Evolutionary conservation across 2,888 invertebrate genomes (phyloP), one percentile per base, ranked within the genome.

Genomic region (Sipha maydis): DNA sequence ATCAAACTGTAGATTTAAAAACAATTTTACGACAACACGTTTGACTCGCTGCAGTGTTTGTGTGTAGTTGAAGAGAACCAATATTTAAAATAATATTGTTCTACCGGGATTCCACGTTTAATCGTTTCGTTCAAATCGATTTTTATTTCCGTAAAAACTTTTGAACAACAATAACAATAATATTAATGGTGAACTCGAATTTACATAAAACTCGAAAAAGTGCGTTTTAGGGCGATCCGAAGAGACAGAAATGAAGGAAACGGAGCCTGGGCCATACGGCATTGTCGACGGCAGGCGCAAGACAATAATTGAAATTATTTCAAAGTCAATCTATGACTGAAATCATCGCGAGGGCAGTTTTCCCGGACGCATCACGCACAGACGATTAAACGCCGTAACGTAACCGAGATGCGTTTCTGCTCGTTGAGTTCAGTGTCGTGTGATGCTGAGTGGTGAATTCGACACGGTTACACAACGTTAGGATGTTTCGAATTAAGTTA

Each of bases 11-110:
- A 14, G 31, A 31, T 31, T 78, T 54, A 54, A 31, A 78, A 78
- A 78, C 28, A 78, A 54, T 54, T 54, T 78, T 78, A 78, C 31
- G 31, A 78, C 54, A 78, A 78, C 54, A 78, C 54, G 31, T 11
- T 31, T 31, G 69, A 48, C 28, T 77, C 8, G 31, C 41, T 48
- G 21, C 31, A 48, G 78, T 31, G 31, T 0, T 48, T 14, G 48
- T 14, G 11, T 48, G 25, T 4, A 9, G 77, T 48, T 9, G 77
- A 28, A 77, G 48, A 48, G 28, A 77, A n/a, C 48, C 28, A 48
- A 41, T 77, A 77, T 77, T 48, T 77, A 77, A 28, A 48, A 77
- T n/a, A 77, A 48, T 77, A 77, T 77, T 77, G 77, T 48, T 77
- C 48, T 77, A 77, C 77, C 48, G 76, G n/a, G n/a, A 77, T 48